Percentiles rank a stretch among this genome's conserved stretches.
These are phyloP conservation scores for Strix occidentalis DNA, from an alignment of 2,797 vertebrate genomes.

Conservation along the genomic window DNA sequence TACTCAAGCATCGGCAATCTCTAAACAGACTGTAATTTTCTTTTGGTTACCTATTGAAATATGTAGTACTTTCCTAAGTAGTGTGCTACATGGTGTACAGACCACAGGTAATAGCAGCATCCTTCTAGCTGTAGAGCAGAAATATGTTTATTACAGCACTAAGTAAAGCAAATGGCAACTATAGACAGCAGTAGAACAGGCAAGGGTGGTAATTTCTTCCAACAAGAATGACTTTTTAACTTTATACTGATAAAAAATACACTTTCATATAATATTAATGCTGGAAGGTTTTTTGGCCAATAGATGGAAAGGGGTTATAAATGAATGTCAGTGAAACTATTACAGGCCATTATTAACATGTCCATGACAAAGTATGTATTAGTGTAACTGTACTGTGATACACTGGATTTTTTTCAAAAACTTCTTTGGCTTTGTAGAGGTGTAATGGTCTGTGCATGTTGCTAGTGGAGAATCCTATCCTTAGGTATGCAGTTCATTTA, in stretches of 20 bases:
- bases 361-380: not conserved
- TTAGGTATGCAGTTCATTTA: constrained; percentile 18
- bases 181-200: not conserved
- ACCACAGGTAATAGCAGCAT: not conserved
- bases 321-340: not conserved
- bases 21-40: not conserved
- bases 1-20: not conserved
- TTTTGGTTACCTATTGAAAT: not conserved
- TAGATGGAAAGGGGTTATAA: not conserved
- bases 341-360: not conserved
- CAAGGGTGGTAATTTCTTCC: not conserved
- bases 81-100: not conserved
- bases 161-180: not conserved
- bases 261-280: not conserved
- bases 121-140: not conserved
- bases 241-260: not conserved
- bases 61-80: not conserved
- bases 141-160: not conserved
- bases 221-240: not conserved
- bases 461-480: not conserved
- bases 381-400: not conserved
- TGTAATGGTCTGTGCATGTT: constrained; percentile 3
- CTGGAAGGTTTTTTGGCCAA: not conserved
- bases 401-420: not conserved
- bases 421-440: not conserved